Base-by-base conservation (phyloP, 2,888 invertebrate species). In the Liopterus haemorrhoidalis region DNA sequence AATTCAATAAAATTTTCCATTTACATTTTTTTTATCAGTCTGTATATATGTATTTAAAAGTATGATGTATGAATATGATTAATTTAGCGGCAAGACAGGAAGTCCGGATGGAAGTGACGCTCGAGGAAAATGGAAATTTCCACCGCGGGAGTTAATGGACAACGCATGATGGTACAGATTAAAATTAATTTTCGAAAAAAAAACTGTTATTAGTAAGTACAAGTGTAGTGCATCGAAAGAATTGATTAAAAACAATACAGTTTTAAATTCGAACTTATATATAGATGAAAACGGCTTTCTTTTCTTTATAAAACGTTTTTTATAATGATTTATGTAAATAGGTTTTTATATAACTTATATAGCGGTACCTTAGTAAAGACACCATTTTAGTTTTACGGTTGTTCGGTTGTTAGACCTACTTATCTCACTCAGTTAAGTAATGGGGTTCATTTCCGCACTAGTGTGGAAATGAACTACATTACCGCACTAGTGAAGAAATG, bases 61-160 rank as follows among this genome's bases (percentile, higher is more conserved):
- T 22, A 39, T 39, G n/a, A n/a, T n/a, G n/a, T 39, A 39, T 45
- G 32, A 31, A 25, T 45, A 39, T 45, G 39, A 39, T 45, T 44
- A 44, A 37, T 59, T 58, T 56, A 56, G 54, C 59, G 62, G 59
- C 58, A 56, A 57, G 49, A 51, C 58, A 45, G 43, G 41, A 54
- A 62, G 59, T 54, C 59, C 61, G 54, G 59, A 62, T 54, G 61
- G 61, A 56, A 60, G 58, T 55, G 61, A 60, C 51, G 62, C 60
- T 52, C 61, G 65, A 57, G 63, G 63, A 55, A 66, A 62, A 54
- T 66, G 65, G 65, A 65, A 62, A 59, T 66, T 66, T 58, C 66
- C 64, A 56, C 63, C 65, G 51, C 62, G 65, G 59, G 61, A 64
- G 59, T 53, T 61, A 57, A 57, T 60, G 58, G 61, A 60, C 58